phyloP scores from a whole-genome alignment of 2,113 vertebrate species.

The Zootoca vivipara region DNA sequence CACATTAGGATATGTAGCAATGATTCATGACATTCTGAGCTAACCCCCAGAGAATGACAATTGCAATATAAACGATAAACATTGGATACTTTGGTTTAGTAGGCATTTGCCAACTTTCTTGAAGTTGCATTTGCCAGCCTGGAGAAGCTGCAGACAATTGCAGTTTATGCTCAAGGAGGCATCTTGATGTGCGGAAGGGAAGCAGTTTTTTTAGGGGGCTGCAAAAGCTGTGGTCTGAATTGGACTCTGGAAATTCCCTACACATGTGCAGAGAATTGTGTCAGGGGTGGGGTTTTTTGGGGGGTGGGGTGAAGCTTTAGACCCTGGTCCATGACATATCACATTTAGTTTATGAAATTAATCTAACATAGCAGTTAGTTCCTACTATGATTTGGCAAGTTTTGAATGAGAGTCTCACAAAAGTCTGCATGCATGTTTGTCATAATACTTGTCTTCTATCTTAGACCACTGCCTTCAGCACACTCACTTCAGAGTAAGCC shows the following conservation, averaged over 20 bases:
- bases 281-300: neutral
- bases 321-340: neutral
- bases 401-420: neutral
- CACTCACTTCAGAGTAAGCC: neutral
- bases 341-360: neutral
- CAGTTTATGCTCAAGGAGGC: neutral
- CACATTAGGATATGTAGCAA: neutral
- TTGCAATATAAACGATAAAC: neutral
- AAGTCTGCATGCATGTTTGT: neutral
- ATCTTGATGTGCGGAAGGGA: neutral
- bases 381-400: neutral
- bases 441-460: neutral
- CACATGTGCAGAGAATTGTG: neutral
- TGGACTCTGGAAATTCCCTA: neutral
- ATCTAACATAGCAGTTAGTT: neutral
- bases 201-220: neutral
- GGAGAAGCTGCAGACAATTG: too few species aligned
- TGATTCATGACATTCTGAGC: constrained; percentile 29
- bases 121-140: too few species aligned
- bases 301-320: neutral
- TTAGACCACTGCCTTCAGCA: neutral
- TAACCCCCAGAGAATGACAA: constrained; percentile 27
- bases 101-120: neutral
- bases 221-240: neutral
- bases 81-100: neutral